These are phyloP conservation scores for Ailuropoda melanoleuca DNA, from an alignment of 2,113 vertebrate genomes.

Conservation along the genomic window DNA sequence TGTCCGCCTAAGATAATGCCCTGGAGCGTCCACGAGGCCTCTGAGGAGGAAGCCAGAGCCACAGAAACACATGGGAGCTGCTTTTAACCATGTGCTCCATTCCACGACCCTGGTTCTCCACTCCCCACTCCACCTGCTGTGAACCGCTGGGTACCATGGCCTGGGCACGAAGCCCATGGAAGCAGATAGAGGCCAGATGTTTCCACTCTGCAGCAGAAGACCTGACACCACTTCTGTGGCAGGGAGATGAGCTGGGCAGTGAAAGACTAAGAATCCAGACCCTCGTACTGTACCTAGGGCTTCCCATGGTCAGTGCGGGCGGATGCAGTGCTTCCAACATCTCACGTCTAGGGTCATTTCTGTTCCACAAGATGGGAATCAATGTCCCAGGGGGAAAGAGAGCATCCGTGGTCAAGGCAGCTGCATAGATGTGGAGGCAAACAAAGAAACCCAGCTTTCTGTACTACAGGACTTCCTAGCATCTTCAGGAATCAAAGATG, in stretches of 20 bases:
- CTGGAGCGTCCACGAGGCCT: background rate
- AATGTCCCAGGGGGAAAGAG: background rate
- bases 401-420: constrained; percentile 39
- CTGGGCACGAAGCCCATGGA: constrained; percentile 8
- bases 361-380: background rate
- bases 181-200: constrained; percentile 47
- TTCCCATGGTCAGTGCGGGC: background rate
- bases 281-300: background rate
- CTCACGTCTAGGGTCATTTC: background rate
- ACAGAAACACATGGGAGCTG: background rate
- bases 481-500: background rate
- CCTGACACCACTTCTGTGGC: background rate
- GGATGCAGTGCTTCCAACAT: background rate
- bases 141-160: background rate
- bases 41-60: background rate
- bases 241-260: background rate
- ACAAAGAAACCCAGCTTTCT: background rate
- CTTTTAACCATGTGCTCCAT: background rate
- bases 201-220: background rate
- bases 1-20: background rate
- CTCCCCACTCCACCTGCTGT: constrained; percentile 45
- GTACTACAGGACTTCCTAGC: background rate
- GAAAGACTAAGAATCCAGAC: background rate
- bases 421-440: background rate
- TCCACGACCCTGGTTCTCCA: background rate